Conservation (phyloP, 2,888 invertebrate genomes). For the Chelonus formosanus region DNA sequence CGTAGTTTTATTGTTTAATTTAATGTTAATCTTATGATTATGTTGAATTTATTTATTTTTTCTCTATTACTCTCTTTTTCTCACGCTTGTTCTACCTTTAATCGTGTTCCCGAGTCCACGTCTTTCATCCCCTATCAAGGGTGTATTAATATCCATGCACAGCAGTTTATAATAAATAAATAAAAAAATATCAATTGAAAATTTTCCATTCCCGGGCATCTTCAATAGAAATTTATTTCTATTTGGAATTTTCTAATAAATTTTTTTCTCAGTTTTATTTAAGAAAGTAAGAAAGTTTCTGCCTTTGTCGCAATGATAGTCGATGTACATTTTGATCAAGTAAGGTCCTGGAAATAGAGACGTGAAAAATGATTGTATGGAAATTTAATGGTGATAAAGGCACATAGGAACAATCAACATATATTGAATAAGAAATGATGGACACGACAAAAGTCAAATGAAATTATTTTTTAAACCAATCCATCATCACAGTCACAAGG, state of each 20-base stretch:
- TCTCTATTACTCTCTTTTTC: conserved; percentile 10
- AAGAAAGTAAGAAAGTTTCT: conserved; percentile 30
- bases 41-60: conserved; percentile 36
- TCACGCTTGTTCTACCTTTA: no score
- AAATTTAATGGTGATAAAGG: neutral
- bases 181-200: no score
- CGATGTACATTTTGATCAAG: conserved; percentile 65
- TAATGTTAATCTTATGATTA: neutral
- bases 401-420: conserved; percentile 21
- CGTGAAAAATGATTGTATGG: neutral
- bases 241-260: conserved; percentile 48
- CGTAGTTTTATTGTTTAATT: conserved; percentile 6
- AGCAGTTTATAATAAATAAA: no score
- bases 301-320: conserved; percentile 18
- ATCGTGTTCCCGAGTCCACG: no score
- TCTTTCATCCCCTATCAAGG: no score
- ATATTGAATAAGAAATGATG: conserved; percentile 10
- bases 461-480: neutral
- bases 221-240: conserved; percentile 36
- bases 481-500: neutral
- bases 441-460: neutral
- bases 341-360: conserved; percentile 60
- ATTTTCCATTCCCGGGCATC: no score
- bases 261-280: conserved; percentile 46
- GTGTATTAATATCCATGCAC: no score